Evolutionary conservation across 2,113 vertebrate species (phyloP).

Genomic region (Microcebus griseorufus): DNA sequence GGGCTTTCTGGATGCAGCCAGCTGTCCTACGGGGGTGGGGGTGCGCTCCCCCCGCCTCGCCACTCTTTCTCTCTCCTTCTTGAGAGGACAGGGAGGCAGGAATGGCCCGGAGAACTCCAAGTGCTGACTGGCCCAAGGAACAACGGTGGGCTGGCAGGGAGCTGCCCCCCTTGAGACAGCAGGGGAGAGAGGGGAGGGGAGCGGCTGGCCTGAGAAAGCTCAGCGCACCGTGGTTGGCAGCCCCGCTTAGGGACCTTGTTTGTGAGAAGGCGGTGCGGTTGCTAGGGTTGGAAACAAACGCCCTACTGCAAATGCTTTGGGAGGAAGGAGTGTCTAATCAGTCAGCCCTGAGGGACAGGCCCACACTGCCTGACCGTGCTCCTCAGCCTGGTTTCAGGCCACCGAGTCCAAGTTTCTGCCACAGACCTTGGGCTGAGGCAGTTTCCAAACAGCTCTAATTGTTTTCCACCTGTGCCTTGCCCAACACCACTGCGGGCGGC

Average conservation of each 20-base stretch:
- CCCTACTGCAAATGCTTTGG: neutral
- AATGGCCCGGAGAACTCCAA: neutral
- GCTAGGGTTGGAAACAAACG: slow-evolving; percentile 47
- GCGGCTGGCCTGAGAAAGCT: neutral
- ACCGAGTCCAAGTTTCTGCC: slow-evolving; percentile 72
- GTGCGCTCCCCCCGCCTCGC: rapidly evolving
- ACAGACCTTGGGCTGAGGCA: neutral
- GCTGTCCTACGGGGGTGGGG: rapidly evolving
- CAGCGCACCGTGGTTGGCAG: neutral
- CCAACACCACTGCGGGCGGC: neutral
- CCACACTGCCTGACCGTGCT: neutral
- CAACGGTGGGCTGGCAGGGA: neutral
- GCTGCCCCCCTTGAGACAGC: too few species aligned
- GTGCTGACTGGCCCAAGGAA: neutral
- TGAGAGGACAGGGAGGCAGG: neutral
- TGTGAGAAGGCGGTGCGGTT: neutral
- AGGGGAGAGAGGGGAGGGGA: neutral
- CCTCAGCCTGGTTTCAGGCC: slow-evolving; percentile 60
- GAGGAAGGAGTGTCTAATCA: neutral
- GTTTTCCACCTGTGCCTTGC: slow-evolving; percentile 45
- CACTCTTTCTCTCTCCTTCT: neutral
- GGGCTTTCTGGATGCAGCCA: neutral
- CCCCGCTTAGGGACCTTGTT: neutral
- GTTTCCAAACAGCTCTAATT: slow-evolving; percentile 54
- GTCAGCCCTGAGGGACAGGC: neutral